These are phyloP conservation scores for Trachelus iudaicus DNA, from an alignment of 2,888 invertebrate species.

Conservation along the genomic window DNA sequence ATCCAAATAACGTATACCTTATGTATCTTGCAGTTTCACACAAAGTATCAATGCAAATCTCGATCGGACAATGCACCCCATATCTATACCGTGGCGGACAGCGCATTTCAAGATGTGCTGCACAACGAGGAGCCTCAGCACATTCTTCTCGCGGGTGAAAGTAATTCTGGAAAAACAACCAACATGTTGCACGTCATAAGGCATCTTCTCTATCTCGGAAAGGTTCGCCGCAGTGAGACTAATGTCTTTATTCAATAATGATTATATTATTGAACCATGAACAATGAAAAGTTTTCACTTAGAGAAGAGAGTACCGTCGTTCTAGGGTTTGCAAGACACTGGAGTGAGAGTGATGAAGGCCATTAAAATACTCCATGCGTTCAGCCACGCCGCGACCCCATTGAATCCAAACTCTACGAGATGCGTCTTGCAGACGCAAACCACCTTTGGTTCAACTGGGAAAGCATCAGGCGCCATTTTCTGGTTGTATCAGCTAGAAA, in stretches of 20 bases:
- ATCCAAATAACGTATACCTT: background rate
- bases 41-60: conserved; percentile 84
- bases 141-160: conserved; percentile 90
- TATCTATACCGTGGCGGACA: conserved; percentile 88
- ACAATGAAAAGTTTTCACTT: background rate
- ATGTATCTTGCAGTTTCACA: conserved; percentile 74
- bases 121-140: conserved; percentile 90
- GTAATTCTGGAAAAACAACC: conserved; percentile 91
- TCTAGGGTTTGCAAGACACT: conserved; percentile 67
- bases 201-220: conserved; percentile 85
- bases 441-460: conserved; percentile 86
- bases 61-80: conserved; percentile 92
- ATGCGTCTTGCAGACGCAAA: conserved; percentile 81
- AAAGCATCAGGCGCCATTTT: conserved; percentile 91
- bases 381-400: conserved; percentile 88
- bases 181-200: conserved; percentile 82
- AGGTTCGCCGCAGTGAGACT: conserved; percentile 64
- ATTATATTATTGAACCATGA: background rate
- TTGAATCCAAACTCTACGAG: conserved; percentile 88
- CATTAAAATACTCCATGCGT: conserved; percentile 78
- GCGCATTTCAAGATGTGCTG: conserved; percentile 89
- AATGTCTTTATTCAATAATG: too few species aligned
- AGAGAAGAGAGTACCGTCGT: background rate
- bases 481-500: conserved; percentile 88
- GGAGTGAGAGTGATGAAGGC: conserved; percentile 76